Base-by-base conservation (phyloP, 2,888 invertebrate genomes). In the Meteorus colon region DNA sequence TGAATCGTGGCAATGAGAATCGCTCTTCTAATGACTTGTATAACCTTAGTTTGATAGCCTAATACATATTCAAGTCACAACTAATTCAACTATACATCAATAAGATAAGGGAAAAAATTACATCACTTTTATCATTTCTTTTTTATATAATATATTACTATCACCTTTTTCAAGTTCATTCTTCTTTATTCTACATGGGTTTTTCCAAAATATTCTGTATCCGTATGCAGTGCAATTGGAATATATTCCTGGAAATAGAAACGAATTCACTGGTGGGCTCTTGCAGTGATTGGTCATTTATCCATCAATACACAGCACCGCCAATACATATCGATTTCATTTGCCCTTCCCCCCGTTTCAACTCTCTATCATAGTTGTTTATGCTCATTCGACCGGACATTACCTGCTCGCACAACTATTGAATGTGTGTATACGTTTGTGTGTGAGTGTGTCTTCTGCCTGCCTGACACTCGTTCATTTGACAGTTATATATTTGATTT, bases 381-480 rank as follows among this genome's bases (percentile, higher is more conserved):
- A 62, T 77, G 60, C 62, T 71, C 67, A 76, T 60, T 74, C 76
- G 71, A 75, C 76, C 77, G 78, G 77, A 81, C 77, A 78, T 81
- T 81, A 81, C 81, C 78, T 81, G 79, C 77, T 74, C 75, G 69
- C 77, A 77, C 76, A 77, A 55, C 55, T 55, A 19, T 55, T 19
- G 19, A 55, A 55, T 55, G 55, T 55, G n/a, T 16, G 48, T 16
- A 24, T 24, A 24, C 1, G 24, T 24, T 24, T 24, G 0, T 24
- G 24, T 24, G 24, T 24, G 24, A 1, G 24, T 24, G 24, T 24
- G 24, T 24, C 0, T 24, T 24, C 24, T 24, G 24, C 24, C 24
- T 24, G 48, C 19, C 19, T 19, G 55, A 19, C 5, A 4, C 19
- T 55, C 55, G 55, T 55, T 55, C 55, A 55, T 55, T 55, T 55